Conservation (phyloP, 2,113 vertebrate species). For the Quiscalus mexicanus region DNA sequence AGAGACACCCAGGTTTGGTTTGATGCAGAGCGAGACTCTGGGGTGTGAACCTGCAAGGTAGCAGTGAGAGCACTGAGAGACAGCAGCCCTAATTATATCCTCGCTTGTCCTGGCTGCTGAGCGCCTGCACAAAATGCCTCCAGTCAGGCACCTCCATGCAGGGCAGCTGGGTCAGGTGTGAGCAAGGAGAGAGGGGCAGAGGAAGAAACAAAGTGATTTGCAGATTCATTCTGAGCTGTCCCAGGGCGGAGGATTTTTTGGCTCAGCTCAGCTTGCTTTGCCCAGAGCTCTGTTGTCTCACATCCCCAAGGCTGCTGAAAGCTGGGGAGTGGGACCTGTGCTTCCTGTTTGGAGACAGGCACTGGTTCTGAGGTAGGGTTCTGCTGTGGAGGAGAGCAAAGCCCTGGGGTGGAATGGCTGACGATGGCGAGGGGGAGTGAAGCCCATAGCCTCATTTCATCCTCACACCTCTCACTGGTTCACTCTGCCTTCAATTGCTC, state of each 20-base stretch:
- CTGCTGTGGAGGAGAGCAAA: background rate
- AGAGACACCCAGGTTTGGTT: background rate
- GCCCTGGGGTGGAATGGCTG: background rate
- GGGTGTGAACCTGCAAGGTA: conserved; percentile 53
- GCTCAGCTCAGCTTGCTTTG: background rate
- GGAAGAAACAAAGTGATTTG: background rate
- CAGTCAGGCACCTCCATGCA: background rate
- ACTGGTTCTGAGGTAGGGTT: background rate
- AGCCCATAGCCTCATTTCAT: background rate
- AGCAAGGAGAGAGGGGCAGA: background rate
- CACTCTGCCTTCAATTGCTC: background rate
- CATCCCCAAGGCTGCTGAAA: background rate
- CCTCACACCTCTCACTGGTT: background rate
- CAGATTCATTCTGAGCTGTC: background rate
- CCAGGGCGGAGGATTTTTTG: background rate
- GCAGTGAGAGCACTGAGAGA: background rate
- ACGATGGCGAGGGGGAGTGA: background rate
- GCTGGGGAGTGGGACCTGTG: background rate
- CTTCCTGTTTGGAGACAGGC: background rate
- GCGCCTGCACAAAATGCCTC: background rate
- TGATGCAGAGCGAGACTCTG: conserved; percentile 12
- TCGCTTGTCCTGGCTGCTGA: background rate
- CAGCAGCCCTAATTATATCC: conserved; percentile 24
- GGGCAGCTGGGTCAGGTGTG: background rate
- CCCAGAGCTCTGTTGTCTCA: background rate